Base-by-base conservation (phyloP, 1,140 invertebrate species). In the Calephelis nemesis region DNA sequence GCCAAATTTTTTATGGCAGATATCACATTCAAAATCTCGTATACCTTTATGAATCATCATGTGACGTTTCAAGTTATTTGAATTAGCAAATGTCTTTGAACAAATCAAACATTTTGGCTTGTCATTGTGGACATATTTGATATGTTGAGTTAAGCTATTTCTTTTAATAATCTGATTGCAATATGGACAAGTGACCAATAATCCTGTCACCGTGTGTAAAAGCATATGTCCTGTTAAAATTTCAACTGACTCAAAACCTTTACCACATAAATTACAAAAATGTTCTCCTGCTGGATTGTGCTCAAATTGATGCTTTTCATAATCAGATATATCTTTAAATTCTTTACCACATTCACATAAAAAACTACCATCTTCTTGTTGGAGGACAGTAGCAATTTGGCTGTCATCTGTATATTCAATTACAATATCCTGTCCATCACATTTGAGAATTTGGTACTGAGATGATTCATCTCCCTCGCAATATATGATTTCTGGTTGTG, bases 181-280 rank as follows among this genome's bases (percentile, higher is more conserved):
- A 73, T 92, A 93, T 84, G 94, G 78, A 88, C 92, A 86, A 62
- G 76, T 74, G 30, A 91, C 80, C 62, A 89, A 70, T 45, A 89
- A 9, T 60, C 88, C 78, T 66, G 72, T 76, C 63, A 79, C 78
- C 72, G 83, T 82, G 89, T 94, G 79, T 84, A 94, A 70, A 90
- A 94, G 94, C 74, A 94, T 93, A 73, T 96, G 95, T 0, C 95
- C 94, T 0, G 94, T 94, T 10, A 96, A 93, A 2, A 94, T 94
- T 74, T 95, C 94, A 69, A 94, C 88, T 63, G 95, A 94, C 71
- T 94, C 94, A 76, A 93, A 93, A 0, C 88, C 90, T 78, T 93
- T 93, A 0, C 91, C 92, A 76, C 93, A 93, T 7, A 90, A 76
- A 62, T 83, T 85, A 69, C 93, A 93, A 0, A 91, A 78, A 72